Percentiles rank a stretch among this genome's conserved stretches.
These are phyloP conservation scores for Hormiphora californensis DNA, from an alignment of 37 sponge, comb jelly and placozoan genomes.

Conservation along the genomic window DNA sequence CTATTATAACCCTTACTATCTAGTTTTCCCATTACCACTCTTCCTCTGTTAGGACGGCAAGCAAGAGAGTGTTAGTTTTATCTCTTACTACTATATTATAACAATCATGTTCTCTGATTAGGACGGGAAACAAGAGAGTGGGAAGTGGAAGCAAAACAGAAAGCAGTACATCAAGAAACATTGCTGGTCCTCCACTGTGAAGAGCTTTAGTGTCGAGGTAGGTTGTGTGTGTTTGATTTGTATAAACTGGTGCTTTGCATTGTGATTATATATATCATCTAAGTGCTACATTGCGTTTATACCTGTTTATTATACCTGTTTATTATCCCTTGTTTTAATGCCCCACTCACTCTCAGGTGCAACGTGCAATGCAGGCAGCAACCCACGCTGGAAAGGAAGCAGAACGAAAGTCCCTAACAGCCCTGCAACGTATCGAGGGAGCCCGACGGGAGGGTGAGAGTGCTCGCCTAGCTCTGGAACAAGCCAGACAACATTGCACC, in stretches of 20 bases:
- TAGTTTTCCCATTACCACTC: no score
- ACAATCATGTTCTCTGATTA: not conserved
- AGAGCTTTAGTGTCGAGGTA: slow-evolving; percentile 51
- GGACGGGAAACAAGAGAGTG: slow-evolving; percentile 46
- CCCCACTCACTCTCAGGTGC: not conserved
- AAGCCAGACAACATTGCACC: slow-evolving; percentile 36
- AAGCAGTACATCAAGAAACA: slow-evolving; percentile 34
- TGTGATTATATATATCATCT: not conserved
- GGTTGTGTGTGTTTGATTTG: not conserved
- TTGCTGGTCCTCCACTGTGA: slow-evolving; percentile 50
- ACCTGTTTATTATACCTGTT: not conserved
- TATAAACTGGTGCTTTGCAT: no score
- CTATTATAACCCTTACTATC: no score
- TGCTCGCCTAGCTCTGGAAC: slow-evolving; percentile 34
- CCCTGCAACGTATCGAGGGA: slow-evolving; percentile 45
- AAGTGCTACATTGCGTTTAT: not conserved
- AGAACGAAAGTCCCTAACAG: slow-evolving; percentile 30
- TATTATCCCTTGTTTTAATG: not conserved
- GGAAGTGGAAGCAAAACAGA: slow-evolving; percentile 48
- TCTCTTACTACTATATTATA: no score
- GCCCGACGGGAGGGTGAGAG: slow-evolving; percentile 47
- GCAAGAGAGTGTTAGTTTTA: no score
- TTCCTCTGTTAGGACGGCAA: no score
- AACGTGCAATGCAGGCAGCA: slow-evolving; percentile 47
- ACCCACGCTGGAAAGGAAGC: slow-evolving; percentile 52